Evolutionary conservation across 2,888 invertebrate genomes (phyloP), one percentile per base, ranked within the genome.

Genomic region (Himalopsyche japonica): DNA sequence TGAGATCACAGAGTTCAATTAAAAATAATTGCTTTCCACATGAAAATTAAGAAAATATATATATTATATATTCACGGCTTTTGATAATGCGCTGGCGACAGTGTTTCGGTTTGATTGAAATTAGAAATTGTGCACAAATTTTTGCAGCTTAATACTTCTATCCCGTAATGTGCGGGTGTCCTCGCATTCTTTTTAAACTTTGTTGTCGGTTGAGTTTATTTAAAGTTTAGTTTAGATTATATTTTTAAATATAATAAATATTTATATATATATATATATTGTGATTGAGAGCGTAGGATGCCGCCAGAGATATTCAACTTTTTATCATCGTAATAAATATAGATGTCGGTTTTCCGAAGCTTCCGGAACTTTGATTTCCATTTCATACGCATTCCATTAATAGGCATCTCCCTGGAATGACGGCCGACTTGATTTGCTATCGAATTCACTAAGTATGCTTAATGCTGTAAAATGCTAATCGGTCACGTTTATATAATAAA

Each of bases 121-220:
- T 76, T 76, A 81, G 76, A 34, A 81, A 81, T 76, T 81, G 76
- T 81, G 81, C 81, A 81, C 81, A 81, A 81, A 81, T 81, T 81
- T 57, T 81, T 81, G 76, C 76, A 81, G 76, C 76, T 81, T 81
- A 81, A 76, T 70, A 70, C 70, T 34, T 34, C 37, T 70, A 70
- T 81, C 47, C 57, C 20, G 20, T 57, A n/a, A 20, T 20, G 20
- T 57, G 57, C 57, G 57, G 24, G 24, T 57, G 15, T 57, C 15
- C 57, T 57, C 57, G 57, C 57, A 57, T 81, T 32, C 43, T 43
- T 24, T 81, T 70, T 81, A 81, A 76, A 81, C 32, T 81, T 76
- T n/a, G n/a, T 48, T 76, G 81, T 81, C 48, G 30, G 43, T 81
- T 81, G 30, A 76, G 47, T 81, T 81, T 81, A 48, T 76, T 76